Evolutionary conservation across 2,888 invertebrate species (phyloP).

Genomic region (Meandrusa payeni): DNA sequence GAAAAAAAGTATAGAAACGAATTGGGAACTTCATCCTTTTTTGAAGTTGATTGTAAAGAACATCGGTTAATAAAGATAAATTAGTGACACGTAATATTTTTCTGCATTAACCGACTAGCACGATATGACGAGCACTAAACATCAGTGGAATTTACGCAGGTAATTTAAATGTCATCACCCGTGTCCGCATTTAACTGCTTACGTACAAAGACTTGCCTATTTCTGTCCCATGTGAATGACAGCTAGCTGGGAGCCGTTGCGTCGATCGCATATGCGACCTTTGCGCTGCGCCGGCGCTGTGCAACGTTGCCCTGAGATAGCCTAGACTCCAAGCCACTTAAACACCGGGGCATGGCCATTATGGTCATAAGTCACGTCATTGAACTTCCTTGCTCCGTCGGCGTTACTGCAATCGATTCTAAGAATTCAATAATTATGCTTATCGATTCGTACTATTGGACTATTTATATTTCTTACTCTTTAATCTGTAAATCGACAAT

Average conservation of each 20-base stretch:
- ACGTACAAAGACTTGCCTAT: constrained; percentile 28
- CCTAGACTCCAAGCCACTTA: constrained; percentile 56
- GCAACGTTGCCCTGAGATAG: constrained; percentile 50
- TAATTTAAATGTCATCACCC: constrained; percentile 25
- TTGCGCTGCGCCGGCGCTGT: constrained; percentile 46
- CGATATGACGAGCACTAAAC: constrained; percentile 14
- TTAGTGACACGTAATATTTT: constrained; percentile 11
- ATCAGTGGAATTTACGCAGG: constrained; percentile 21
- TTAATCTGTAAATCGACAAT: no score
- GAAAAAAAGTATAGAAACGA: no score
- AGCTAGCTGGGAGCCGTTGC: constrained; percentile 37
- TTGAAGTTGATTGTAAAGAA: neutral
- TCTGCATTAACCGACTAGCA: constrained; percentile 1
- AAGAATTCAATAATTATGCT: neutral
- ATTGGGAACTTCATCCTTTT: no score
- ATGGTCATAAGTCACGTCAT: constrained; percentile 40
- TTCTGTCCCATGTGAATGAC: constrained; percentile 38
- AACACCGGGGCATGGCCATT: constrained; percentile 40
- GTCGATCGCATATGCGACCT: constrained; percentile 49
- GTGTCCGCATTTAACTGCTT: constrained; percentile 24
- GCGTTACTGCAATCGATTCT: neutral
- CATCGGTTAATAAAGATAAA: constrained; percentile 9
- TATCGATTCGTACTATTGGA: no score
- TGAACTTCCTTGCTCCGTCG: constrained; percentile 34
- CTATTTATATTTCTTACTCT: no score